Evolutionary conservation across 2,888 invertebrate species (phyloP), one percentile per base, ranked within the genome.

Genomic region (Xestia sexstrigata): DNA sequence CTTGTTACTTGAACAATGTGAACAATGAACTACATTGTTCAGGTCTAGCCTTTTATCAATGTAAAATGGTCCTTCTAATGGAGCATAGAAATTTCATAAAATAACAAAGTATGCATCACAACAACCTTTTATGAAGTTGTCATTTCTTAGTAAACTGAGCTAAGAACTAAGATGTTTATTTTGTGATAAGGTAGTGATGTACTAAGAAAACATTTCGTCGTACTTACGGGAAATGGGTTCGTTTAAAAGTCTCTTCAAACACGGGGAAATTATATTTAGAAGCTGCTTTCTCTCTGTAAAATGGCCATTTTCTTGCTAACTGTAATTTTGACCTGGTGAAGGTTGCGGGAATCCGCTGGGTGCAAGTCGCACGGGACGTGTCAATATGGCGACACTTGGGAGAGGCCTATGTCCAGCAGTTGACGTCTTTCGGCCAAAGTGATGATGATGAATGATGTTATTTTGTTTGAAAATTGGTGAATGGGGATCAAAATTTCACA

Each of bases 1-100:
- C 30, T 39, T 62, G 17, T 45, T 74, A 69, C 58, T 26, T 77
- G 23, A 70, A 70, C 13, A 67, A 55, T 70, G 17, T 42, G 23
- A 70, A 70, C 8, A 67, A 55, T 70, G 17, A 11, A 42, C 42
- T 42, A 42, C 5, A 42, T 42, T 42, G 42, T 42, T 42, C 42
- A 42, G 1, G 42, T 42, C 9, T 42, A 42, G 20, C n/a, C n/a
- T 82, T 65, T 60, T 39, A 39, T 70, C 0, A 39, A 52, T 70
- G 60, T 52, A 49, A n/a, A 65, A 45, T 15, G 3, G 15, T 20
- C 1, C 20, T 60, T 39, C 23, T 15, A 58, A 39, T 47, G 6
- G 17, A 66, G n/a, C 20, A 17, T 17, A 47, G 17, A 35, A 62
- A 42, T 39, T n/a, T 49, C 11, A 39, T 71, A 66, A 26, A 39